Conservation (phyloP, 2,797 vertebrate species). For the Fundulus diaphanus region DNA sequence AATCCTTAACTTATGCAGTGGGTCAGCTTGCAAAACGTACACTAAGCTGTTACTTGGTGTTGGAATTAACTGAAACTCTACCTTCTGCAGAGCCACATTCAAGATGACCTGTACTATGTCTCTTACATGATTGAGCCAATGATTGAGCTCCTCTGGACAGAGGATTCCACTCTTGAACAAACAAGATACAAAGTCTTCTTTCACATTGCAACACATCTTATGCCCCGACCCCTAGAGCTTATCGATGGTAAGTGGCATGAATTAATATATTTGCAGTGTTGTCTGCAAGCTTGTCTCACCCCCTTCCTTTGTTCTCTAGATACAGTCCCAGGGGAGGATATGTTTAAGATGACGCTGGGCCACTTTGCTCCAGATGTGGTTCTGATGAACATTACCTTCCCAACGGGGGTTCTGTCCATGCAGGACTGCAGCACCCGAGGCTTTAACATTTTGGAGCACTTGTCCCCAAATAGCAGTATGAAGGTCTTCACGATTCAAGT, state of each 20-base stretch:
- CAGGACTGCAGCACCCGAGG: conserved; percentile 53
- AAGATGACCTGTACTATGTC: conserved; percentile 48
- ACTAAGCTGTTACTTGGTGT: not conserved
- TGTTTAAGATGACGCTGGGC: conserved; percentile 69
- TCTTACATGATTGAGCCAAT: conserved; percentile 69
- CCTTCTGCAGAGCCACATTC: conserved; percentile 60
- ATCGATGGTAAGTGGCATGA: conserved; percentile 57
- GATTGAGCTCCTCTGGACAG: conserved; percentile 75
- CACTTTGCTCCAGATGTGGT: conserved; percentile 64
- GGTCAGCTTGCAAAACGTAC: not conserved
- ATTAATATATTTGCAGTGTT: too few relatives aligned
- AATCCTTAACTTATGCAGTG: too few relatives aligned
- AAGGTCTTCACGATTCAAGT: conserved; percentile 68
- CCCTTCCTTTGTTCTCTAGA: conserved; percentile 43
- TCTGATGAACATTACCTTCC: conserved; percentile 66
- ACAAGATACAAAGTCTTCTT: conserved; percentile 77
- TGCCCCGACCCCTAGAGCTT: conserved; percentile 37
- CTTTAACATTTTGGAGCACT: conserved; percentile 63
- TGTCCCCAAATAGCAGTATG: conserved; percentile 43
- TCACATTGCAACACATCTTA: conserved; percentile 58
- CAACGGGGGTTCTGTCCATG: conserved; percentile 58
- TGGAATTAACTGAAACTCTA: not conserved
- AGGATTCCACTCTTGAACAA: conserved; percentile 53
- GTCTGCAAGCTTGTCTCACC: not conserved
- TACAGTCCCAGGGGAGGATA: conserved; percentile 47